Conservation (phyloP, 1,140 invertebrate species). For the Bombus pyrosoma region DNA sequence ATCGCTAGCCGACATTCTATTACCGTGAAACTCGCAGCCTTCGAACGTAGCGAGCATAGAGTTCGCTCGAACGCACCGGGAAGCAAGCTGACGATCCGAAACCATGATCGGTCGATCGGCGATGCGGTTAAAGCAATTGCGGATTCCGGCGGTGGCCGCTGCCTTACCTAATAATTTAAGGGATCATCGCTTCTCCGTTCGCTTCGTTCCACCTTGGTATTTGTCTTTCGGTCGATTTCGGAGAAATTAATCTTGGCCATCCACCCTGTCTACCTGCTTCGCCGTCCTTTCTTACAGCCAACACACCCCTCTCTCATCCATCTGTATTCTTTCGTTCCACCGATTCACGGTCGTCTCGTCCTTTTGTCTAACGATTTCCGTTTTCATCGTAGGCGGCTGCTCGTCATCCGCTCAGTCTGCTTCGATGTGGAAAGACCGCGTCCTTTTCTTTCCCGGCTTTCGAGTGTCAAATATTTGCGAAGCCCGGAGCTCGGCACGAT, state of each 20-base stretch:
- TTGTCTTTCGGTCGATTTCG: slow-evolving; percentile 29
- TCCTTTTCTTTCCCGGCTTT: slow-evolving; percentile 57
- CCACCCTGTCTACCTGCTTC: neutral
- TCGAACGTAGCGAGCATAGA: neutral
- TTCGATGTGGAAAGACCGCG: slow-evolving; percentile 9
- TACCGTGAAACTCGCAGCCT: neutral
- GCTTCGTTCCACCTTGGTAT: slow-evolving; percentile 1
- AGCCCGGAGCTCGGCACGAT: slow-evolving; percentile 47
- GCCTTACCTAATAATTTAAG: slow-evolving; percentile 9
- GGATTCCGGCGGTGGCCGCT: neutral
- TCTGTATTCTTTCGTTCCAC: neutral
- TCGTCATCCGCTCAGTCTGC: slow-evolving; percentile 27
- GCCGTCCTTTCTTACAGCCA: neutral
- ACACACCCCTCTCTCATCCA: neutral
- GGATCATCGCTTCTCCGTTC: neutral
- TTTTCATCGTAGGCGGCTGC: neutral
- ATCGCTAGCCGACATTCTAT: neutral
- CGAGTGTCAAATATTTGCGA: slow-evolving; percentile 74
- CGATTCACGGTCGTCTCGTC: slow-evolving; percentile 28
- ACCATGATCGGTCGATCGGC: neutral
- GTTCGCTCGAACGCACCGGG: too few species aligned
- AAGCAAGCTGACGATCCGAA: neutral
- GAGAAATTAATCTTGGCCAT: slow-evolving; percentile 13
- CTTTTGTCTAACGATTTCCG: slow-evolving; percentile 15
- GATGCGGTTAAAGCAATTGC: slow-evolving; percentile 22